phyloP scores from a whole-genome alignment of 2,113 vertebrate genomes.

The Passerina amoena region DNA sequence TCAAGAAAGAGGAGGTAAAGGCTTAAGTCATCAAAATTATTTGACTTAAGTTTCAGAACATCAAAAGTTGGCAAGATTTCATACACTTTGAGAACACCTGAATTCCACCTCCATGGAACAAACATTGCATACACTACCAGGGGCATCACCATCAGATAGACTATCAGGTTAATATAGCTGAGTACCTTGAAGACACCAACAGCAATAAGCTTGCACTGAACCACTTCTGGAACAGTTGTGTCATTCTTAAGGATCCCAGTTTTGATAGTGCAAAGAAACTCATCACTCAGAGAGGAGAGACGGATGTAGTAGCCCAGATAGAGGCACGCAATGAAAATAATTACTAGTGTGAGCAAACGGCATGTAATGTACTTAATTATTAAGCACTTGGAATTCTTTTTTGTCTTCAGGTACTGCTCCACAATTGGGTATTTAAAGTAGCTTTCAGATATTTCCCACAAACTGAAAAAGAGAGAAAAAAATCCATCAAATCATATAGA shows the following conservation, averaged over 20 bases:
- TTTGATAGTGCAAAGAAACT: slow-evolving; percentile 89
- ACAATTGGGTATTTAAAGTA: slow-evolving; percentile 93
- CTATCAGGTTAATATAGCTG: slow-evolving; percentile 87
- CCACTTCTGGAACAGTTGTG: slow-evolving; percentile 73
- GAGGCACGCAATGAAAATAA: slow-evolving; percentile 79
- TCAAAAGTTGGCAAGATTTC: slow-evolving; percentile 89
- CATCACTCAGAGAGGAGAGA: slow-evolving; percentile 86
- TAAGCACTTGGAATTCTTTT: slow-evolving; percentile 78
- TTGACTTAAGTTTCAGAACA: slow-evolving; percentile 77
- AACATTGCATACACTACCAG: slow-evolving; percentile 82
- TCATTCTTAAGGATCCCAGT: slow-evolving; percentile 86
- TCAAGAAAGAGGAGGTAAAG: slow-evolving; percentile 92
- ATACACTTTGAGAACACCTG: slow-evolving; percentile 84
- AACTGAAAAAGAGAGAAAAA: slow-evolving; percentile 64
- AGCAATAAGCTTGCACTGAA: slow-evolving; percentile 93
- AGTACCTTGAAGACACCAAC: slow-evolving; percentile 92
- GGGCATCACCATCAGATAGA: slow-evolving; percentile 82
- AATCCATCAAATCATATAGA: background rate
- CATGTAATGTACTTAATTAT: slow-evolving; percentile 86
- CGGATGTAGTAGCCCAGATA: slow-evolving; percentile 91
- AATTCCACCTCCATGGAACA: slow-evolving; percentile 80
- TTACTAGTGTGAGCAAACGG: slow-evolving; percentile 80
- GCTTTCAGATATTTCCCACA: slow-evolving; percentile 85
- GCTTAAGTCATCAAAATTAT: slow-evolving; percentile 88
- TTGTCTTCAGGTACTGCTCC: slow-evolving; percentile 93